Percentiles rank a stretch among this genome's conserved stretches.
phyloP scores from a whole-genome alignment of 2,113 vertebrate species.

The Lonchura striata region DNA sequence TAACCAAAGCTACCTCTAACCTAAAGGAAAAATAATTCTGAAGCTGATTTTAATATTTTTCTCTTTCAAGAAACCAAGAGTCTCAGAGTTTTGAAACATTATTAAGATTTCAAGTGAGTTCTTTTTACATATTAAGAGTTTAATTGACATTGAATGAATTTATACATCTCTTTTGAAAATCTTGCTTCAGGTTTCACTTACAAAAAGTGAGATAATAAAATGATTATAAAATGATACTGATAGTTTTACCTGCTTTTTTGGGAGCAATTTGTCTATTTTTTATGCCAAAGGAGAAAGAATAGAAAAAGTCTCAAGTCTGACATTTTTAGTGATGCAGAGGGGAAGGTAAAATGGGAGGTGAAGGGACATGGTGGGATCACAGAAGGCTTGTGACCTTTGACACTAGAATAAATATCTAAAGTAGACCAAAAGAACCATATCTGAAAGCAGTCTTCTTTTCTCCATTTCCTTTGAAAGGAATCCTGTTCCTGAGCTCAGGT shows the following conservation, averaged over 20 bases:
- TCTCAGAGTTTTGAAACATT: background rate
- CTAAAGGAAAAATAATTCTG: background rate
- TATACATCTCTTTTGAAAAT: background rate
- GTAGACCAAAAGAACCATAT: background rate
- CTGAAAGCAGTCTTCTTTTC: background rate
- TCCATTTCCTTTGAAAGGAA: background rate
- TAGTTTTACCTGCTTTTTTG: background rate
- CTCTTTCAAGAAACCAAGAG: background rate
- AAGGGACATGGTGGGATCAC: background rate
- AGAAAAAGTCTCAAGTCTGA: background rate
- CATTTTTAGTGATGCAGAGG: background rate
- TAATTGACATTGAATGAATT: background rate
- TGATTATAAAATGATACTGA: background rate
- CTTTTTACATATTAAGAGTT: background rate
- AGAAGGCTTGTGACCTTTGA: background rate
- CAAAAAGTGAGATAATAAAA: accelerated
- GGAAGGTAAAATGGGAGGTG: background rate
- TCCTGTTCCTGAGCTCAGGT: background rate
- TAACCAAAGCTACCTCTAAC: background rate
- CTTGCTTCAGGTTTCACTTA: background rate
- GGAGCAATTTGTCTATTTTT: background rate
- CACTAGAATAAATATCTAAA: background rate
- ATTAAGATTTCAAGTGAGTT: background rate
- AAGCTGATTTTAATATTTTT: background rate
- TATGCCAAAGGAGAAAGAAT: background rate